Base-by-base conservation (phyloP, 2,888 invertebrate genomes). In the Pristionchus exspectatus region DNA sequence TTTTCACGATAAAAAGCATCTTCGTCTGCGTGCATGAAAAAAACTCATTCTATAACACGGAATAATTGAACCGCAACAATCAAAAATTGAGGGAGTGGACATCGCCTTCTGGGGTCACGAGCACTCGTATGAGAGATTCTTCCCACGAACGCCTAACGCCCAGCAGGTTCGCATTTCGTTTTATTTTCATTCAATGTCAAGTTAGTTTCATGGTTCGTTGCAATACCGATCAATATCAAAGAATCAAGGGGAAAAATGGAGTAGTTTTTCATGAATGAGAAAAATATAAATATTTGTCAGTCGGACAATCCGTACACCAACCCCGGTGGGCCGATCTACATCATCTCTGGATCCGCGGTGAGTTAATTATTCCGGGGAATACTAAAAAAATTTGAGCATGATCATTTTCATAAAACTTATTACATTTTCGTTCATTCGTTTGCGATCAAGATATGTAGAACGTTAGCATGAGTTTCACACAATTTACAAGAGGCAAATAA, bases 51-150 rank as follows among this genome's bases (percentile, higher is more conserved):
- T n/a, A n/a, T n/a, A n/a, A n/a, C n/a, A n/a, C n/a, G n/a, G n/a
- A n/a, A n/a, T n/a, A n/a, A n/a, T n/a, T n/a, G n/a, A n/a, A n/a
- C 10, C 2, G 12, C 7, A 38, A 74, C 5, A 74, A 27, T 21
- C 38, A 33, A 33, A 9, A 74, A 38, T 38, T 38, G 16, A 81
- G 95, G 98, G 97, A 81, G 98, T 99, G 56, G 99, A 99, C 96
- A 95, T 98, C 89, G 97, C 97, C 95, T 96, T 99, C 89, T 98
- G 98, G 98, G 99, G 98, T 0, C 99, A 99, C 95, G 98, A 99
- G 95, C 99, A 99, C 96, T 97, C 98, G 54, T 99, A 99, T 95
- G 98, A 99, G 96, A 96, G 99, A 89, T 96, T 98, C 90, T 98
- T 97, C 97, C 99, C 99, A 5, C 74, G 87, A 10, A 33, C 56